Percentiles rank a stretch among this genome's conserved stretches.
Conservation (phyloP, 2,113 vertebrate genomes). For the Nerophis ophidion region DNA sequence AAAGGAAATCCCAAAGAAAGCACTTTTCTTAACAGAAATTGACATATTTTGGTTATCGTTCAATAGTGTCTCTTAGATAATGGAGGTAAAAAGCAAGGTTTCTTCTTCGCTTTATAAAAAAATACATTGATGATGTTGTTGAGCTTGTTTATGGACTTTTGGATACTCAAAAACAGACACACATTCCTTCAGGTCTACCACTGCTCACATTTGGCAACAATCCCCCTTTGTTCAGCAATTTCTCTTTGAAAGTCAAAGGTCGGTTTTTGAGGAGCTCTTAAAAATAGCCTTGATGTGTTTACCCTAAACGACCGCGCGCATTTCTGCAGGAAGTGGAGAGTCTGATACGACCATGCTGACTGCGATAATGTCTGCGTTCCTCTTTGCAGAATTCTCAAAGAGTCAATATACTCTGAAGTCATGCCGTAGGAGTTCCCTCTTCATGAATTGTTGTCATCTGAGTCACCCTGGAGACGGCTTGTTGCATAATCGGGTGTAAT, state of each 20-base stretch:
- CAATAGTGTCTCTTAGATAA: constrained; percentile 7
- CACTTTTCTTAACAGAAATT: constrained; percentile 12
- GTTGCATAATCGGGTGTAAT: constrained; percentile 27
- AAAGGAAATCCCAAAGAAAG: neutral
- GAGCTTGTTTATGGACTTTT: constrained; percentile 13
- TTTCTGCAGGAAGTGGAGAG: constrained; percentile 48
- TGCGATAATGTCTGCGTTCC: constrained; percentile 29
- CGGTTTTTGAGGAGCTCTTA: constrained; percentile 20
- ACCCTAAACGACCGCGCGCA: constrained; percentile 27
- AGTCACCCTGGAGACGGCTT: constrained; percentile 17
- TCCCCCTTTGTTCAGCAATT: constrained; percentile 17
- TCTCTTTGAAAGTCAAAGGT: constrained; percentile 21
- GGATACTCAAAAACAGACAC: constrained; percentile 14
- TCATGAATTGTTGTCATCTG: constrained; percentile 38
- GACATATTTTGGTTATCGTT: constrained; percentile 18
- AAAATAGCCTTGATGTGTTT: constrained; percentile 29
- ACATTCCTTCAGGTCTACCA: constrained; percentile 41
- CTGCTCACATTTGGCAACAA: constrained; percentile 25
- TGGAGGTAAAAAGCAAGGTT: constrained; percentile 3
- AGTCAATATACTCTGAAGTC: constrained; percentile 16
- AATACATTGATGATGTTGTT: neutral
- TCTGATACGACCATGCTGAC: constrained; percentile 27
- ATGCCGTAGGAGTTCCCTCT: constrained; percentile 14
- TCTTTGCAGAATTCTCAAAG: neutral
- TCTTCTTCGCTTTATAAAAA: constrained; percentile 18